Conservation (phyloP, 2,888 invertebrate genomes). For the Limenitis camilla region DNA sequence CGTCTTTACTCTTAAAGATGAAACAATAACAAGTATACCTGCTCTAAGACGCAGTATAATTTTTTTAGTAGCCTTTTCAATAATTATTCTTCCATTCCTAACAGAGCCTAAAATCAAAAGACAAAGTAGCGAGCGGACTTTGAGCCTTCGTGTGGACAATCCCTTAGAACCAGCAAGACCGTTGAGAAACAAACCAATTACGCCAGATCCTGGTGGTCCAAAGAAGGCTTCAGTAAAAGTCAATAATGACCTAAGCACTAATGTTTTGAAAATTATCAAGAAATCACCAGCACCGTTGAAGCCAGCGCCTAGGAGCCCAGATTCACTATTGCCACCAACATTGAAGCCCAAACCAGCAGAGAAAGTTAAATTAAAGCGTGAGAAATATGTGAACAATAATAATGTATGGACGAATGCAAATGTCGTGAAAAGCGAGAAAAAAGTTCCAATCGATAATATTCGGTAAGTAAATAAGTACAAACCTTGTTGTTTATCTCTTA, state of each 20-base stretch:
- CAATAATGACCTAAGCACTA: constrained; percentile 45
- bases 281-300: constrained; percentile 46
- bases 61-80: background rate
- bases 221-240: constrained; percentile 33
- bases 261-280: constrained; percentile 59
- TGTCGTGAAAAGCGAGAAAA: constrained; percentile 40
- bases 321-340: constrained; percentile 53
- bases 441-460: constrained; percentile 36
- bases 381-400: constrained; percentile 65
- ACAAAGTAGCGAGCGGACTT: constrained; percentile 36
- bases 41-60: too few relatives aligned
- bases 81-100: constrained; percentile 15
- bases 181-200: constrained; percentile 38
- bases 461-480: constrained; percentile 39
- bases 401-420: constrained; percentile 58
- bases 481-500: too few relatives aligned
- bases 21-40: background rate
- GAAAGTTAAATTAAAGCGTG: constrained; percentile 44
- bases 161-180: constrained; percentile 47
- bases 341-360: constrained; percentile 48
- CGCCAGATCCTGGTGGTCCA: constrained; percentile 43
- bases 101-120: constrained; percentile 40
- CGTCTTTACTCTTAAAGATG: too few relatives aligned
- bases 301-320: constrained; percentile 28
- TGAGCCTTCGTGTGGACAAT: constrained; percentile 43